phyloP scores from a whole-genome alignment of 1,140 invertebrate species.

The Ips typographus region DNA sequence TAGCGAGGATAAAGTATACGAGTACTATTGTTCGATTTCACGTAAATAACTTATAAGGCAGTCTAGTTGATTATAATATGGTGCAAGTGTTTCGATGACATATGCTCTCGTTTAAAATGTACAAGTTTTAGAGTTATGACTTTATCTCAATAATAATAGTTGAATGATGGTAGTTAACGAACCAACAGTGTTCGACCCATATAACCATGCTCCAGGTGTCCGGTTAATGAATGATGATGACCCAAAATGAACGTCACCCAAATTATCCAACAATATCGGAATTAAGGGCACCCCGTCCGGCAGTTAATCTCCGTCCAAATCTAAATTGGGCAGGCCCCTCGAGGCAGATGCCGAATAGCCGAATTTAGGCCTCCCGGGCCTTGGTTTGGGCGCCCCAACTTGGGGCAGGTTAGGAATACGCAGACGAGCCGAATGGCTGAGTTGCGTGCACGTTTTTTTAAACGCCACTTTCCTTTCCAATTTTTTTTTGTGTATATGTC shows the following conservation, averaged over 20 bases:
- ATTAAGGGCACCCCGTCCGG: slow-evolving; percentile 8
- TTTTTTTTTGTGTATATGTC: not conserved
- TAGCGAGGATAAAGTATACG: slow-evolving; percentile 23
- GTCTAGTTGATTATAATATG: slow-evolving; percentile 6
- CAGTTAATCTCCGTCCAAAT: slow-evolving; percentile 17
- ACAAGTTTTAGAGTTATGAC: too few species aligned
- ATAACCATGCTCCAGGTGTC: not conserved
- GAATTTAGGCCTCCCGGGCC: slow-evolving; percentile 20
- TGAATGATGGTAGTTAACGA: too few species aligned
- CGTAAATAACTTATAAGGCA: slow-evolving; percentile 23
- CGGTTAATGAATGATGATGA: not conserved
- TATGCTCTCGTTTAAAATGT: too few species aligned
- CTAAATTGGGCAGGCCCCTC: slow-evolving; percentile 16
- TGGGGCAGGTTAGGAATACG: slow-evolving; percentile 20
- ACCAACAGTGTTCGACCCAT: too few species aligned
- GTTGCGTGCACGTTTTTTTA: slow-evolving; percentile 23
- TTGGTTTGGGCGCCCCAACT: slow-evolving; percentile 10
- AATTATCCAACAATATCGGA: slow-evolving; percentile 7
- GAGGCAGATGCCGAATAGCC: slow-evolving; percentile 21
- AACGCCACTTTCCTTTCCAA: slow-evolving; percentile 9
- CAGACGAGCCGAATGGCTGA: slow-evolving; percentile 24
- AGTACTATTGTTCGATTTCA: slow-evolving; percentile 20
- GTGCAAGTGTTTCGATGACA: too few species aligned
- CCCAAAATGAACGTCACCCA: not conserved
- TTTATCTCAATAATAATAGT: too few species aligned